These are phyloP conservation scores for Drosophila pectinifera DNA, from an alignment of 1,140 invertebrate species.

Conservation along the genomic window DNA sequence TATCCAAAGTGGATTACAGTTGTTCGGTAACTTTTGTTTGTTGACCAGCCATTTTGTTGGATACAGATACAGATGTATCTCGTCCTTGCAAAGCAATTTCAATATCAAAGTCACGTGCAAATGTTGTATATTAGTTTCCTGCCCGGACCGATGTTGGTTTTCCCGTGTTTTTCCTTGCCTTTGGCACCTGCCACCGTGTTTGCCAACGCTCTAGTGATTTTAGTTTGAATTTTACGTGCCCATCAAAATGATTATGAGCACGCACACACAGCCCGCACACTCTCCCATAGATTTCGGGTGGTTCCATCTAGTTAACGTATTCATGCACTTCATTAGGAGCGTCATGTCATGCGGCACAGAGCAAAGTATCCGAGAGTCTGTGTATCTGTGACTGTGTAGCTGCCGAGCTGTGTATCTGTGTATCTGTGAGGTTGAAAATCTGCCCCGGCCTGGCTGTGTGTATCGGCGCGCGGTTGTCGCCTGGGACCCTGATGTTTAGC, in stretches of 20 bases:
- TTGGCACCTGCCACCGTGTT: conserved; percentile 35
- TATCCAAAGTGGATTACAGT: conserved; percentile 26
- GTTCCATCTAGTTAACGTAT: conserved; percentile 63
- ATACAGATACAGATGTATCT: conserved; percentile 18
- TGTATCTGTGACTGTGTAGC: conserved; percentile 6
- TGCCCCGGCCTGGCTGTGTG: not conserved
- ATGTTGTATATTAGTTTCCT: conserved; percentile 75
- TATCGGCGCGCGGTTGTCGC: conserved; percentile 26
- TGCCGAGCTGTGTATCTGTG: not conserved
- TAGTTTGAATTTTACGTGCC: conserved; percentile 81
- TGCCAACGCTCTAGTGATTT: conserved; percentile 73
- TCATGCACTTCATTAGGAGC: conserved; percentile 80
- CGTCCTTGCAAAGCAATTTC: conserved; percentile 48
- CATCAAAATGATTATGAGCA: conserved; percentile 80
- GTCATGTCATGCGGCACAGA: conserved; percentile 57
- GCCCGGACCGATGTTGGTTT: conserved; percentile 33
- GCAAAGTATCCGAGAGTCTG: conserved; percentile 11
- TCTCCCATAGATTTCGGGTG: conserved; percentile 29
- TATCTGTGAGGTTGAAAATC: conserved; percentile 21
- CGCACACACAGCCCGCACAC: conserved; percentile 26
- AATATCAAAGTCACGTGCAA: conserved; percentile 80
- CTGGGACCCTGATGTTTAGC: conserved; percentile 62
- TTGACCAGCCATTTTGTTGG: conserved; percentile 54
- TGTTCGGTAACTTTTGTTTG: conserved; percentile 35
- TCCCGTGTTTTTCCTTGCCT: conserved; percentile 24